These are phyloP conservation scores for Neopelma chrysocephalum DNA, from an alignment of 2,797 vertebrate species.

Conservation along the genomic window DNA sequence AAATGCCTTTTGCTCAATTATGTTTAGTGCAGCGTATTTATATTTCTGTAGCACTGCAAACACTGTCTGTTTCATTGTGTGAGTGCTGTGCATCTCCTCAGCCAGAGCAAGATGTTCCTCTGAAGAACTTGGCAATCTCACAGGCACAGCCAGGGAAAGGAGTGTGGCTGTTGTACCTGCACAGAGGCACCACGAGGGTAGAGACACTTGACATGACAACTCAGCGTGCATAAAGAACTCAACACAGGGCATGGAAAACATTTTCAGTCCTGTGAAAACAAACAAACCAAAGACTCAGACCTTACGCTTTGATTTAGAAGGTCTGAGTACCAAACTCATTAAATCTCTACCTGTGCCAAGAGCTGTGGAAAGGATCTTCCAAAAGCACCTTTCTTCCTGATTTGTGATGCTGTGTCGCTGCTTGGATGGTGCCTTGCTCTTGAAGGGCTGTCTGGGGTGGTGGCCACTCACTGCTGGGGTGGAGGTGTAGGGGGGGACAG, in stretches of 20 bases:
- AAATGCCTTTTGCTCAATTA: not conserved
- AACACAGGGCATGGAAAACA: not conserved
- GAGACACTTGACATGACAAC: not conserved
- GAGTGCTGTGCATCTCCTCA: not conserved
- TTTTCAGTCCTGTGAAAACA: not conserved
- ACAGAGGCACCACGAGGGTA: rapidly evolving
- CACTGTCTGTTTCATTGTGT: not conserved
- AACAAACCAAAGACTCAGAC: not conserved
- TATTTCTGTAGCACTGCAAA: not conserved
- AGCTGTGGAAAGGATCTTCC: not conserved
- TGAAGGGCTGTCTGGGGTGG: not conserved
- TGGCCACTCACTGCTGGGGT: rapidly evolving
- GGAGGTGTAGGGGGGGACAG: rapidly evolving
- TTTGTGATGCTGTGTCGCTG: not conserved
- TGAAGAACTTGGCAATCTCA: not conserved
- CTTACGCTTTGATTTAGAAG: not conserved
- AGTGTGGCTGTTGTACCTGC: not conserved
- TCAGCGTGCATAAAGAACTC: not conserved
- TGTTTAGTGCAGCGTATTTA: not conserved
- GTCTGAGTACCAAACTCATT: not conserved
- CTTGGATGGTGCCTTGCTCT: not conserved
- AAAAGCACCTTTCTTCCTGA: rapidly evolving
- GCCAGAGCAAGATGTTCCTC: not conserved
- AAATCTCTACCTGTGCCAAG: not conserved
- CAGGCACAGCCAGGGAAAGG: not conserved